These are phyloP conservation scores for Dorcus hopei DNA, from an alignment of 2,888 invertebrate species.

Conservation along the genomic window DNA sequence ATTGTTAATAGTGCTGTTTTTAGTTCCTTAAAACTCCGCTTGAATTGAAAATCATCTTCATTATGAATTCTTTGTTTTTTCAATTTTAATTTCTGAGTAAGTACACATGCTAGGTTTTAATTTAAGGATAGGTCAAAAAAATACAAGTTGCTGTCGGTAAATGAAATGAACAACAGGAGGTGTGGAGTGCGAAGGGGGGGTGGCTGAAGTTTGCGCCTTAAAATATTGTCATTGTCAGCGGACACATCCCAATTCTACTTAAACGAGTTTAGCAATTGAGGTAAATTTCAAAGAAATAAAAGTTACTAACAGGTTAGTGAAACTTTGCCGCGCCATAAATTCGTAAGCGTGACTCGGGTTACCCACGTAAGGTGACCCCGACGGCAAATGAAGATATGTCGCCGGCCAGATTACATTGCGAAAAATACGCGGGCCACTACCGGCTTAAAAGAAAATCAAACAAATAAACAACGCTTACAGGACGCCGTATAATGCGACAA, in stretches of 20 bases:
- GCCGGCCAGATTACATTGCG: constrained; percentile 23
- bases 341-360: constrained; percentile 27
- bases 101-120: no score
- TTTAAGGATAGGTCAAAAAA: no score
- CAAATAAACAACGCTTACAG: constrained; percentile 40
- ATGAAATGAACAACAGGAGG: no score
- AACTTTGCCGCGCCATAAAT: constrained; percentile 17
- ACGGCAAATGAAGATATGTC: constrained; percentile 45
- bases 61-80: no score
- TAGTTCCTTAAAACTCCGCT: no score
- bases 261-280: constrained; percentile 16
- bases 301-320: constrained; percentile 20
- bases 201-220: constrained; percentile 10
- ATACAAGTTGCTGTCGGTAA: no score
- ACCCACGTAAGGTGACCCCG: constrained; percentile 33
- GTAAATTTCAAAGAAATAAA: constrained; percentile 17
- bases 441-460: constrained; percentile 41
- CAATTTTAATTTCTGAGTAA: no score
- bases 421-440: constrained; percentile 34
- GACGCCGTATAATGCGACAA: background rate
- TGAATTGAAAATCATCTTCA: no score
- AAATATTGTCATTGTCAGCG: constrained; percentile 15
- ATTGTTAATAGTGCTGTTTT: no score
- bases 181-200: no score
- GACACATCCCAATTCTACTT: constrained; percentile 15